Evolutionary conservation across 2,888 invertebrate genomes (phyloP).

Genomic region (Spilosoma lubricipeda): DNA sequence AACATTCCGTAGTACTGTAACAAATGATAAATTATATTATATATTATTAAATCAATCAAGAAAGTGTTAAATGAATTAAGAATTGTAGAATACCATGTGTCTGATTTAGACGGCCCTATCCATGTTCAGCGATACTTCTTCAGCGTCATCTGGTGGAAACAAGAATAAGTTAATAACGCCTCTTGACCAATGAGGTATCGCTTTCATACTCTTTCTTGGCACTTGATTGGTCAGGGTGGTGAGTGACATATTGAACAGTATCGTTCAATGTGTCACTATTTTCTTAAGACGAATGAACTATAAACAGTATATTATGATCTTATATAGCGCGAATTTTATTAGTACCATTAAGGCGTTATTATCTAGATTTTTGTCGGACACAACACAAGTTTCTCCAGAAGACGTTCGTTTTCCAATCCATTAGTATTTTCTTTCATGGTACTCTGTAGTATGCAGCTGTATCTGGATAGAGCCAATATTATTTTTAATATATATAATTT

Average conservation of each 20-base stretch:
- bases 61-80: neutral
- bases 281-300: no score
- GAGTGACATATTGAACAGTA: no score
- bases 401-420: neutral
- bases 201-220: no score
- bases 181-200: no score
- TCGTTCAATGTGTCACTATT: no score
- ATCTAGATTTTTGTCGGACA: neutral
- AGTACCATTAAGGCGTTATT: no score
- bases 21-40: neutral
- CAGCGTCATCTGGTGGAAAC: neutral
- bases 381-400: neutral
- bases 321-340: neutral
- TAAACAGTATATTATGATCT: neutral
- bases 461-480: neutral
- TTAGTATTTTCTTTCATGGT: neutral
- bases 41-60: neutral
- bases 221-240: no score
- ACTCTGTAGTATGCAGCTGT: neutral
- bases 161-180: no score
- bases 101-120: neutral
- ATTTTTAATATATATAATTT: neutral
- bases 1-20: conserved; percentile 16
- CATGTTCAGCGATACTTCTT: neutral
- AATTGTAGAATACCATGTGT: neutral